Evolutionary conservation across 2,113 vertebrate species (phyloP).

Genomic region (Vulpes ferrilata): DNA sequence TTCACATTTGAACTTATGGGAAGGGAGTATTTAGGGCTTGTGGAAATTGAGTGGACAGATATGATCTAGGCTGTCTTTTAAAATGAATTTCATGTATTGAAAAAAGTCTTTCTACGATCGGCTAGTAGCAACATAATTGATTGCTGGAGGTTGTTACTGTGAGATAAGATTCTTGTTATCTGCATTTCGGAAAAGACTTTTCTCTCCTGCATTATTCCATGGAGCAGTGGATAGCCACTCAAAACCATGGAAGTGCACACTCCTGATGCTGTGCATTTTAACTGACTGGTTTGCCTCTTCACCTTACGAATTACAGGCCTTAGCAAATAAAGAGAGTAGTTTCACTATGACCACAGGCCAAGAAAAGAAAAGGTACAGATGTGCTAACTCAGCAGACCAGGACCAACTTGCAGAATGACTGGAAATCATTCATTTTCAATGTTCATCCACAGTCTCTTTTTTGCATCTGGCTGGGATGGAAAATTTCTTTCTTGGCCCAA

Average conservation of each 20-base stretch:
- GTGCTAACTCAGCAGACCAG: slow-evolving; percentile 67
- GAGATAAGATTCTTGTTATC: slow-evolving; percentile 58
- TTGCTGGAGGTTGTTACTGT: slow-evolving; percentile 13
- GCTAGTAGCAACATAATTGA: slow-evolving; percentile 28
- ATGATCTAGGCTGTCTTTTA: slow-evolving; percentile 37
- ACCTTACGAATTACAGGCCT: neutral
- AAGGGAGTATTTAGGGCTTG: neutral
- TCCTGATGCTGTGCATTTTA: slow-evolving; percentile 62
- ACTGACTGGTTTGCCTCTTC: slow-evolving; percentile 70
- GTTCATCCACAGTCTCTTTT: neutral
- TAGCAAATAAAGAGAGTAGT: slow-evolving; percentile 56
- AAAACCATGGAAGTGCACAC: slow-evolving; percentile 1
- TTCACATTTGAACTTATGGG: neutral
- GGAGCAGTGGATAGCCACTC: neutral
- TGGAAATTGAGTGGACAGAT: slow-evolving; percentile 41
- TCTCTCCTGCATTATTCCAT: neutral
- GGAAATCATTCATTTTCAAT: slow-evolving; percentile 61
- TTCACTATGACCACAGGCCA: neutral
- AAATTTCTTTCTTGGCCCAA: slow-evolving; percentile 10
- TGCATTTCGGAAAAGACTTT: neutral
- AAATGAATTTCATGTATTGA: slow-evolving; percentile 25
- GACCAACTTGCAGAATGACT: slow-evolving; percentile 51
- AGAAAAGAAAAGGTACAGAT: slow-evolving; percentile 35
- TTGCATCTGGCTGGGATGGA: neutral
- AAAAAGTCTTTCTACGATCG: slow-evolving; percentile 31